Percentiles rank a stretch among this genome's conserved stretches.
These are phyloP conservation scores for Bedellia somnulentella DNA, from an alignment of 2,888 invertebrate genomes.

Conservation along the genomic window DNA sequence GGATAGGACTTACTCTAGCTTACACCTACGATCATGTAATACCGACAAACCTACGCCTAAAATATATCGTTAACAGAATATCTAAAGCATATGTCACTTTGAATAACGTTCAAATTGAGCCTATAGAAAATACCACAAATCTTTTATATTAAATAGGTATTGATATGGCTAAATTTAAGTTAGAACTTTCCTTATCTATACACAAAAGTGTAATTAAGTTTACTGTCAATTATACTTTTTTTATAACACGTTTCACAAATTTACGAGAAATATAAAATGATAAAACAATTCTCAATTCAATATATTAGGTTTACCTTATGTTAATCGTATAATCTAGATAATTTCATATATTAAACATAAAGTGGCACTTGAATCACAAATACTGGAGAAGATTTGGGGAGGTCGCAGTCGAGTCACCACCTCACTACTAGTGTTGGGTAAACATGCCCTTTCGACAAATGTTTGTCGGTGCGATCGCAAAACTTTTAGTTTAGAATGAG, in stretches of 20 bases:
- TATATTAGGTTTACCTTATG: conserved; percentile 62
- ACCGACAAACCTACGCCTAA: conserved; percentile 55
- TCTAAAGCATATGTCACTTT: conserved; percentile 63
- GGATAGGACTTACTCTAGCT: conserved; percentile 43
- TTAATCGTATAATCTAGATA: conserved; percentile 63
- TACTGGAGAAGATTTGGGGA: conserved; percentile 71
- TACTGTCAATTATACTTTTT: conserved; percentile 59
- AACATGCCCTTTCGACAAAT: too few relatives aligned
- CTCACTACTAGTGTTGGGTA: conserved; percentile 35
- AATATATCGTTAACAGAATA: conserved; percentile 62
- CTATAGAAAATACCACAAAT: conserved; percentile 63
- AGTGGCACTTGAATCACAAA: conserved; percentile 80
- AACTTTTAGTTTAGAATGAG: too few relatives aligned
- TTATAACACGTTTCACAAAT: conserved; percentile 60
- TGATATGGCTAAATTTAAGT: conserved; percentile 65
- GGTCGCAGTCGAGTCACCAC: conserved; percentile 50
- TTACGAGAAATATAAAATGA: conserved; percentile 63
- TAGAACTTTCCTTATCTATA: conserved; percentile 60
- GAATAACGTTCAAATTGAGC: conserved; percentile 62
- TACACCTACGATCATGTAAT: conserved; percentile 48
- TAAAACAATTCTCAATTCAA: conserved; percentile 63
- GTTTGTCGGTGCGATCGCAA: too few relatives aligned
- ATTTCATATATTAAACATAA: conserved; percentile 70
- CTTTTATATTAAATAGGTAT: conserved; percentile 62
- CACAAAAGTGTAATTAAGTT: conserved; percentile 59